These are phyloP conservation scores for Brachirus orientalis DNA, from an alignment of 2,113 vertebrate species.

Conservation along the genomic window DNA sequence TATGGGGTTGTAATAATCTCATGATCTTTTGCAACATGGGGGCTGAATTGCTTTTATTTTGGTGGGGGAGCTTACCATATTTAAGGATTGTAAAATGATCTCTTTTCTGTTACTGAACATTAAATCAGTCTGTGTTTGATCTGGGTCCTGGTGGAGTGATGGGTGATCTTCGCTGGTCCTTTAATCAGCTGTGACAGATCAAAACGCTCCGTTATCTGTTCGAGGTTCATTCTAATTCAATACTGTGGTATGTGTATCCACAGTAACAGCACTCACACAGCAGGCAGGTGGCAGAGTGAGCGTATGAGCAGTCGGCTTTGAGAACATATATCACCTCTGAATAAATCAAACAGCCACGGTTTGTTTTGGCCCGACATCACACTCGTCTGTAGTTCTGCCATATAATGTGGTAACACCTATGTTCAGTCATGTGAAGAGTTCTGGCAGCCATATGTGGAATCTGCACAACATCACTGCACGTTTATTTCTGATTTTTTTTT, in stretches of 20 bases:
- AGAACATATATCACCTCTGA: conserved; percentile 55
- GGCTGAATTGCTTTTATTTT: too few relatives aligned
- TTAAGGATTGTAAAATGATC: too few relatives aligned
- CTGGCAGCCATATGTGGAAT: conserved; percentile 69
- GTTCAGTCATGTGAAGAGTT: conserved; percentile 51
- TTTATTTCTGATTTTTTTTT: conserved; percentile 29
- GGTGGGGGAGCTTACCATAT: too few relatives aligned
- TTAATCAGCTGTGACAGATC: too few relatives aligned
- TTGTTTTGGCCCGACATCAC: conserved; percentile 46
- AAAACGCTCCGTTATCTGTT: too few relatives aligned
- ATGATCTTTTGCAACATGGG: too few relatives aligned
- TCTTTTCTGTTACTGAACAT: too few relatives aligned
- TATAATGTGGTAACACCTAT: conserved; percentile 70
- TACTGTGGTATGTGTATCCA: conserved; percentile 14
- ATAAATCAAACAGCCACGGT: conserved; percentile 63
- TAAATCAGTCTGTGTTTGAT: too few relatives aligned
- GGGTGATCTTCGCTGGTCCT: too few relatives aligned
- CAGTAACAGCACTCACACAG: conserved; percentile 22
- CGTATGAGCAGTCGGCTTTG: conserved; percentile 35
- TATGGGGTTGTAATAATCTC: too few relatives aligned
- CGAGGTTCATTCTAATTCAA: too few relatives aligned
- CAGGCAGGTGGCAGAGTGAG: conserved; percentile 1
- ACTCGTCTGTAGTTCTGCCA: conserved; percentile 53
- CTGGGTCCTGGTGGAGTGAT: too few relatives aligned
- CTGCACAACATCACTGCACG: conserved; percentile 50